Conservation (phyloP, 2,113 vertebrate genomes). For the Perca schrenkii region DNA sequence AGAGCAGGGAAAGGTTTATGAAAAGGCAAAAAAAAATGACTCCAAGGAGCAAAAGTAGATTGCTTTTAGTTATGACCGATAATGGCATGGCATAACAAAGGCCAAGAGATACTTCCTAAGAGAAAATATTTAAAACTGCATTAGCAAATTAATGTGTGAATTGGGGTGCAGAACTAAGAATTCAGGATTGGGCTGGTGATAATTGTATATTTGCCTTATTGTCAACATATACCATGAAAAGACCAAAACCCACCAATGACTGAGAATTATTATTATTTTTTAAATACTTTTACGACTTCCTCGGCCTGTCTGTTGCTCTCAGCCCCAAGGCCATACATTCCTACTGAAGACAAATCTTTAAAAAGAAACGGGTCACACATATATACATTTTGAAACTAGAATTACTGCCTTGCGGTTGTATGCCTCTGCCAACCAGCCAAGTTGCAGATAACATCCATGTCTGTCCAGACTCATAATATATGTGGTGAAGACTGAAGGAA, state of each 20-base stretch:
- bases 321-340: neutral
- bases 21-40: neutral
- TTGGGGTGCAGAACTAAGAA: neutral
- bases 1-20: neutral
- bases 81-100: neutral
- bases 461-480: too few species aligned
- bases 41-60: neutral
- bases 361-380: neutral
- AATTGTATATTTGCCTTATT: neutral
- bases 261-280: too few species aligned
- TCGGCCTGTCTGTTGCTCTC: neutral
- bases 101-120: neutral
- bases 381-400: neutral
- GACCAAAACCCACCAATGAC: neutral
- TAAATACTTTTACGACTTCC: neutral
- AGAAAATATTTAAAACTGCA: conserved; percentile 1
- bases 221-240: neutral
- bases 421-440: too few species aligned
- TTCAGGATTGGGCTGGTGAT: too few species aligned
- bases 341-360: neutral
- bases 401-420: too few species aligned
- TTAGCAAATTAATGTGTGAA: neutral
- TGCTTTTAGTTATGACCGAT: neutral
- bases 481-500: too few species aligned
- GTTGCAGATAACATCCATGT: too few species aligned